These are phyloP conservation scores for Empis livida DNA, from an alignment of 2,888 invertebrate species.

Conservation along the genomic window DNA sequence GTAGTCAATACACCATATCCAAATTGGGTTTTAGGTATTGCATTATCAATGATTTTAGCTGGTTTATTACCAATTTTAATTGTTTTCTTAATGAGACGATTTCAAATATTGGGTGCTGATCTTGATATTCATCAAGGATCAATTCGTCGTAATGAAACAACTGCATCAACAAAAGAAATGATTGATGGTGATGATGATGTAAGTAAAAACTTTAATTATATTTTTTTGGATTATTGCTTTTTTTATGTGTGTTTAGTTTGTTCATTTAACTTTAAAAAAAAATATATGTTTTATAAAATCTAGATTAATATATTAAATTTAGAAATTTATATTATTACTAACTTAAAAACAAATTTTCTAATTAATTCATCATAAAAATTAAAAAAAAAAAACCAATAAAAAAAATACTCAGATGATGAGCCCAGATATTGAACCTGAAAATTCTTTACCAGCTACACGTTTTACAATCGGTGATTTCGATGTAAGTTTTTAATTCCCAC, in stretches of 20 bases:
- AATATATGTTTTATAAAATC: no score
- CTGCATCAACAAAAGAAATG: slow-evolving; percentile 90
- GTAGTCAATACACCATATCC: slow-evolving; percentile 59
- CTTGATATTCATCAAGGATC: slow-evolving; percentile 86
- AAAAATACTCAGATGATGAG: slow-evolving; percentile 40
- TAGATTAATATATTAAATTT: no score
- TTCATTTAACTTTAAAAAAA: no score
- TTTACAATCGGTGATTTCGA: slow-evolving; percentile 70
- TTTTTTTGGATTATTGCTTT: no score
- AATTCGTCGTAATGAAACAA: slow-evolving; percentile 81
- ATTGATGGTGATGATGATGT: slow-evolving; percentile 87
- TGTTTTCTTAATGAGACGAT: slow-evolving; percentile 72
- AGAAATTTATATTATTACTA: background rate
- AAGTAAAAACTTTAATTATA: slow-evolving; percentile 43
- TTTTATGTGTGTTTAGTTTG: background rate
- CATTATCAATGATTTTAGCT: slow-evolving; percentile 60
- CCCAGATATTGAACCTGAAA: slow-evolving; percentile 48
- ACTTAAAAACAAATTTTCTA: slow-evolving; percentile 9
- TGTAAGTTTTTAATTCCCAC: slow-evolving; percentile 40
- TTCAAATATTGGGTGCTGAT: slow-evolving; percentile 78
- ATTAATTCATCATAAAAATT: background rate
- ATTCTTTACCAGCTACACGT: slow-evolving; percentile 39
- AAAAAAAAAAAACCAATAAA: background rate
- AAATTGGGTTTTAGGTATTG: slow-evolving; percentile 67
- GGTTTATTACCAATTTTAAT: slow-evolving; percentile 75